A percentile compares a stretch with the other conserved stretches of the same genome.
Conservation (phyloP, 2,113 vertebrate species). For the Acanthisitta chloris region DNA sequence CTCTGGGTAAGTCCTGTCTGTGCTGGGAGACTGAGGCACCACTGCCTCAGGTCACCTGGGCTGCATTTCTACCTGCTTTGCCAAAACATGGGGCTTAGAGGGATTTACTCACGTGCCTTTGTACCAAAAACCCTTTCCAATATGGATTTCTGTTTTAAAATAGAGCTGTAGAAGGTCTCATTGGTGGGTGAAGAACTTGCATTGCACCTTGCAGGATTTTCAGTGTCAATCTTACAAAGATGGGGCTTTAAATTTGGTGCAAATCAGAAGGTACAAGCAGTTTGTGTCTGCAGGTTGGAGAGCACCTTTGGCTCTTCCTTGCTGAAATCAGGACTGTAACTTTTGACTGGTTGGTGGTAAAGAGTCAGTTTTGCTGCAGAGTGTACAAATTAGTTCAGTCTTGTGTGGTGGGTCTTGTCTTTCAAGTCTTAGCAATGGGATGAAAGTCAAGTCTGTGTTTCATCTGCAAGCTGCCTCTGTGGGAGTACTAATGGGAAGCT, state of each 20-base stretch:
- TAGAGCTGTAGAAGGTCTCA: neutral
- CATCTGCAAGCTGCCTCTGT: neutral
- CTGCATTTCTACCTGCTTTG: rapidly evolving
- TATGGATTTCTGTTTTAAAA: neutral
- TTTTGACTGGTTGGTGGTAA: neutral
- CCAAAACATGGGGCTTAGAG: rapidly evolving
- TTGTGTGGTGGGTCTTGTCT: neutral
- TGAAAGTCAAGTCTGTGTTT: neutral
- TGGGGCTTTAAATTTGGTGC: neutral
- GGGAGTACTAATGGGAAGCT: neutral
- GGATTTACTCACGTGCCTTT: rapidly evolving
- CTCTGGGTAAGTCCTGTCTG: slow-evolving; percentile 74
- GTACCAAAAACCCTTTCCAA: no score
- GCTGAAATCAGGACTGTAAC: neutral
- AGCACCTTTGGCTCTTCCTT: neutral
- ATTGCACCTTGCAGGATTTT: neutral
- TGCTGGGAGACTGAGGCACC: neutral
- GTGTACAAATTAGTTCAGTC: neutral
- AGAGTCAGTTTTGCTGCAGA: neutral
- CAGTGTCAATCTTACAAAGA: neutral
- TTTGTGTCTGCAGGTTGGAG: neutral
- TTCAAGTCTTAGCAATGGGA: neutral
- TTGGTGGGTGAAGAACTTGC: neutral
- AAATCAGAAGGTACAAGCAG: neutral
- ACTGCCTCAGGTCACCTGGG: neutral